Evolutionary conservation across 2,888 invertebrate species (phyloP), one percentile per base, ranked within the genome.

Genomic region (Tipula unca): DNA sequence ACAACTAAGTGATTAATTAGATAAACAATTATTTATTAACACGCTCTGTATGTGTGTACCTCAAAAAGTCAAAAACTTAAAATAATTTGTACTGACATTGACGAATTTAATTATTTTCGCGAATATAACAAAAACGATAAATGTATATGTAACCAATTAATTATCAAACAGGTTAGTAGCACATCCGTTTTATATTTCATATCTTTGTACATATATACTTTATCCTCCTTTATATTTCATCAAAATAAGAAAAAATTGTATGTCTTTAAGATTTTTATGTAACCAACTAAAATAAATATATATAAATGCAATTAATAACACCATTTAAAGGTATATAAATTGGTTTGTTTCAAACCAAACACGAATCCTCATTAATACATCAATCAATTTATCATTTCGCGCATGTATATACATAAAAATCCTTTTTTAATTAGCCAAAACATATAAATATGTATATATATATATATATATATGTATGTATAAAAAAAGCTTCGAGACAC

Each of bases 151-250:
- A 69, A 69, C 69, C 69, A 69, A 69, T 69, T 69, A 69, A 69
- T 69, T 69, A 69, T 69, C 69, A 69, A 69, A 69, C 69, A 69
- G 69, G 69, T 69, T 69, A 69, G 69, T 69, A 69, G 69, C 69
- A 69, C 69, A 69, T 69, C 69, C 69, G 69, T 69, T 69, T 69
- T 69, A 69, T 25, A 69, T 69, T 69, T 69, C 20, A 25, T 69
- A 69, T 25, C 8, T 20, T 8, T 69, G 1, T 69, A 69, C 25
- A 3, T 69, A 25, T 69, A 48, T 69, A 3, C 4, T 32, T 32
- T 32, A 25, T 20, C 69, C 69, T 69, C 25, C 69, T 69, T 25
- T 10, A n/a, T n/a, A 69, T 25, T 69, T 69, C 25, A 25, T 69
- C 10, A 69, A 20, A 25, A 25, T 3, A 69, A 20, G 3, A 25